phyloP scores from a whole-genome alignment of 1,140 invertebrate genomes.

The Notospermus geniculatus region DNA sequence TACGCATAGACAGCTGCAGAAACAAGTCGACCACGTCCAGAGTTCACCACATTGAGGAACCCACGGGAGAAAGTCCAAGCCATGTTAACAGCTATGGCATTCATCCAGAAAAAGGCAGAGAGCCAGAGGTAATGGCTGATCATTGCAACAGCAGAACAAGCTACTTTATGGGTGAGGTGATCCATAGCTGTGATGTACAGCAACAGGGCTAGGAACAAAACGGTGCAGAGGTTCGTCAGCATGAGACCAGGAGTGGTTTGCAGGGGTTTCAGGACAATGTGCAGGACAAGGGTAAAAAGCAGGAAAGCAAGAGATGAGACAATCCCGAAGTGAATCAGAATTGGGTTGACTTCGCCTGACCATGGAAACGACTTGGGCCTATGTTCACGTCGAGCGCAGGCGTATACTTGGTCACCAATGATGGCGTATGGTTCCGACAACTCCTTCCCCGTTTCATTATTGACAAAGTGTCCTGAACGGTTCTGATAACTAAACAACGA shows the following conservation, averaged over 20 bases:
- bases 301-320: slow-evolving; percentile 51
- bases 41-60: slow-evolving; percentile 13
- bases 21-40: background rate
- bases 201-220: slow-evolving; percentile 51
- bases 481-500: too few species aligned
- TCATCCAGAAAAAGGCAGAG: slow-evolving; percentile 90
- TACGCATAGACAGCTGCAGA: background rate
- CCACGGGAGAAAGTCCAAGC: slow-evolving; percentile 14
- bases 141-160: slow-evolving; percentile 63
- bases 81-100: slow-evolving; percentile 75
- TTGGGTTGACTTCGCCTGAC: background rate
- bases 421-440: too few species aligned
- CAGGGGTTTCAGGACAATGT: slow-evolving; percentile 45
- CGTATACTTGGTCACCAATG: too few species aligned
- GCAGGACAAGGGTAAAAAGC: slow-evolving; percentile 50
- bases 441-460: too few species aligned
- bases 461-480: too few species aligned
- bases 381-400: too few species aligned
- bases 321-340: slow-evolving; percentile 39
- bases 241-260: slow-evolving; percentile 56
- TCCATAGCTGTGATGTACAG: slow-evolving; percentile 47
- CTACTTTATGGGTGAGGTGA: slow-evolving; percentile 1
- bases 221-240: slow-evolving; percentile 50
- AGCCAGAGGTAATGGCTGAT: slow-evolving; percentile 87
- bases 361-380: too few species aligned